These are phyloP conservation scores for Argentina silus DNA, from an alignment of 2,797 vertebrate species.

Conservation along the genomic window DNA sequence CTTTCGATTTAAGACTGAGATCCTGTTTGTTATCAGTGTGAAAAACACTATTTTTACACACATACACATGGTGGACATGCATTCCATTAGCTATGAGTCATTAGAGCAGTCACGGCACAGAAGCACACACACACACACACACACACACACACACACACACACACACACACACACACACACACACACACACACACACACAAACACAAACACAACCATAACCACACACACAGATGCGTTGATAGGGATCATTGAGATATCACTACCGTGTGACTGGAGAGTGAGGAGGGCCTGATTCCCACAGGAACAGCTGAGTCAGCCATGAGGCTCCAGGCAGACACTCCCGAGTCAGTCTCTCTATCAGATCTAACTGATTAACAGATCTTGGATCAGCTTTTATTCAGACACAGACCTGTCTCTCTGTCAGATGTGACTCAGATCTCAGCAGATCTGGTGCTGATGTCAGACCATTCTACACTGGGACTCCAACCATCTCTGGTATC, in stretches of 20 bases:
- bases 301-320: constrained; percentile 75
- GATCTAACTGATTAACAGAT: constrained; percentile 66
- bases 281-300: constrained; percentile 76
- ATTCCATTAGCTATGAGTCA: neutral
- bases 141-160: constrained; percentile 7
- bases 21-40: no score
- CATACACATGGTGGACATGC: neutral
- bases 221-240: constrained; percentile 60
- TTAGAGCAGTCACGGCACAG: neutral
- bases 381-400: neutral
- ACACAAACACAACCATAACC: constrained; percentile 8
- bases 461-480: constrained; percentile 62
- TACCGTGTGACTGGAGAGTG: constrained; percentile 66
- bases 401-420: no score
- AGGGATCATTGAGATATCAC: constrained; percentile 53
- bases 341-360: constrained; percentile 66
- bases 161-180: constrained; percentile 14
- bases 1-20: no score
- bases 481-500: constrained; percentile 48
- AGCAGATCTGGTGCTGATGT: constrained; percentile 72
- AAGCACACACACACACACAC: neutral
- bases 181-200: constrained; percentile 16
- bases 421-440: constrained; percentile 42
- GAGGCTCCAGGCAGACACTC: constrained; percentile 51
- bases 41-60: no score